Percentiles rank a stretch among this genome's conserved stretches.
phyloP scores from a whole-genome alignment of 1,140 invertebrate species.

The Paralvinella palmiformis region DNA sequence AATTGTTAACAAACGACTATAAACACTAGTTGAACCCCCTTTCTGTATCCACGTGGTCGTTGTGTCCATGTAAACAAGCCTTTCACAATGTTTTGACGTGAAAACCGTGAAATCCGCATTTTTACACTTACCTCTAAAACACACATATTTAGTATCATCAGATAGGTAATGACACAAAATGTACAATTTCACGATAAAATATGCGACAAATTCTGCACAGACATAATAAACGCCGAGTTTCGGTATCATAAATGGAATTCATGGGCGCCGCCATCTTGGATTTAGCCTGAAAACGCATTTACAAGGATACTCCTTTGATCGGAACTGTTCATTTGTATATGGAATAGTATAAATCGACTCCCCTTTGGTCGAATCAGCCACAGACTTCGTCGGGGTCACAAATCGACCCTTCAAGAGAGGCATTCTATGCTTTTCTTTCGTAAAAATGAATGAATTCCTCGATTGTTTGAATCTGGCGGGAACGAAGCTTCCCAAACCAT shows the following conservation, averaged over 20 bases:
- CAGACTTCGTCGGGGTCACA: conserved; percentile 30
- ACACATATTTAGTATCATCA: too few relatives aligned
- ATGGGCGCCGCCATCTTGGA: conserved; percentile 41
- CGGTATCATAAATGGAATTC: conserved; percentile 9
- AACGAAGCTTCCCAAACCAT: too few relatives aligned
- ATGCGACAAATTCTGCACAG: background rate
- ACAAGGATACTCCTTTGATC: conserved; percentile 47
- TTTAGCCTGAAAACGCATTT: conserved; percentile 25
- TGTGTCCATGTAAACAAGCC: too few relatives aligned
- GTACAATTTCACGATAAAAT: too few relatives aligned
- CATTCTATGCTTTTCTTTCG: conserved; percentile 24
- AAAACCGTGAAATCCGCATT: too few relatives aligned
- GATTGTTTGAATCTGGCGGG: conserved; percentile 6
- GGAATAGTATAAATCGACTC: conserved; percentile 40
- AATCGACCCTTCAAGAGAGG: conserved; percentile 42
- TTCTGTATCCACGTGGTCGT: too few relatives aligned
- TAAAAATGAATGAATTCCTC: too few relatives aligned
- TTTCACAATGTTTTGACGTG: too few relatives aligned
- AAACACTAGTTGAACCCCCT: too few relatives aligned
- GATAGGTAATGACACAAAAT: too few relatives aligned
- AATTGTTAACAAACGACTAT: too few relatives aligned
- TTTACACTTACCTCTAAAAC: too few relatives aligned
- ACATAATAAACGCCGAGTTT: background rate
- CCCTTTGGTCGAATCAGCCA: conserved; percentile 29
- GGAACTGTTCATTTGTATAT: conserved; percentile 45